Evolutionary conservation across 2,113 vertebrate genomes (phyloP).

Genomic region (Delphinapterus leucas): DNA sequence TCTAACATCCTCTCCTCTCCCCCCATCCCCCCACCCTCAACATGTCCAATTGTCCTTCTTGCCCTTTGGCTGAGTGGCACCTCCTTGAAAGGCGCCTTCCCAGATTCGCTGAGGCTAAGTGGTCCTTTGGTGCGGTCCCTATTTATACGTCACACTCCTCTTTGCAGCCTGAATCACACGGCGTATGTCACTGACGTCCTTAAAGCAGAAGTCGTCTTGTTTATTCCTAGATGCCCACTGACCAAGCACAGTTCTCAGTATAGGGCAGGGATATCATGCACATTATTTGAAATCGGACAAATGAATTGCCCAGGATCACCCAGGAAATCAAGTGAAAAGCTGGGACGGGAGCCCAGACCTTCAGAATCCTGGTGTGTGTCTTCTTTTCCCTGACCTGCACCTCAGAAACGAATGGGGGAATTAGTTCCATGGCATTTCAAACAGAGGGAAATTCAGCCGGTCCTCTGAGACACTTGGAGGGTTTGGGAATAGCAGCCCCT

Average conservation of each 20-base stretch:
- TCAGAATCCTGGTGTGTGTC: neutral
- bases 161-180: neutral
- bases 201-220: neutral
- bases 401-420: neutral
- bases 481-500: neutral
- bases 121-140: neutral
- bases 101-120: neutral
- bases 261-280: rapidly evolving
- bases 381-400: neutral
- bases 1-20: neutral
- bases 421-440: neutral
- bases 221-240: neutral
- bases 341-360: neutral
- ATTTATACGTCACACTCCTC: neutral
- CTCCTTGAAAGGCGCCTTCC: neutral
- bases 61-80: neutral
- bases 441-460: neutral
- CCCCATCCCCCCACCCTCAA: neutral
- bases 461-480: neutral
- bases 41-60: neutral
- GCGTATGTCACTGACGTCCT: no score
- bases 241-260: neutral
- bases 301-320: neutral
- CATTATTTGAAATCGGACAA: neutral
- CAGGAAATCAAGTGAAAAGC: neutral